Conservation (phyloP, 1,140 invertebrate genomes). For the Pogonus chalceus region DNA sequence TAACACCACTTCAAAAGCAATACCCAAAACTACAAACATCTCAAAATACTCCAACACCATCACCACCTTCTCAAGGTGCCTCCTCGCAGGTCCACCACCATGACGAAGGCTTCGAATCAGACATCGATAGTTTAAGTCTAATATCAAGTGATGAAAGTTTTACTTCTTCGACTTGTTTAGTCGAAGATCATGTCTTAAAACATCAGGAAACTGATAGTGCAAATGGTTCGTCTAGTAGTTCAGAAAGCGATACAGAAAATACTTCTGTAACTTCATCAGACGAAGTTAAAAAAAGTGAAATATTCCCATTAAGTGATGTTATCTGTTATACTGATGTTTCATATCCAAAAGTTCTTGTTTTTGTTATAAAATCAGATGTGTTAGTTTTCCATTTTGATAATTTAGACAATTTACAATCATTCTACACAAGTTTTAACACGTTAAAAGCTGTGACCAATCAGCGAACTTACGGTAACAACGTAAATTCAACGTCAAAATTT, state of each 20-base stretch:
- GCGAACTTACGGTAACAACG: conserved; percentile 23
- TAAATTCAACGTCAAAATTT: conserved; percentile 26
- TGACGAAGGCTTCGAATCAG: conserved; percentile 38
- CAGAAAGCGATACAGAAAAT: conserved; percentile 26
- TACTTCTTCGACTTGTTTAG: conserved; percentile 16
- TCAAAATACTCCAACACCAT: conserved; percentile 6
- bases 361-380: conserved; percentile 31
- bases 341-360: conserved; percentile 30
- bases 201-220: conserved; percentile 31
- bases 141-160: conserved; percentile 31
- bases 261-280: not conserved
- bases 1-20: conserved; percentile 17
- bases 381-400: conserved; percentile 33
- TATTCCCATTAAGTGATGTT: conserved; percentile 31
- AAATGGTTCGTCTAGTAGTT: conserved; percentile 32
- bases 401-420: conserved; percentile 23
- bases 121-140: conserved; percentile 32
- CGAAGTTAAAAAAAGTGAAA: conserved; percentile 15
- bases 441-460: conserved; percentile 31
- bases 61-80: not conserved
- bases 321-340: conserved; percentile 33
- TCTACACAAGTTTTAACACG: conserved; percentile 31
- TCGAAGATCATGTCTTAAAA: conserved; percentile 10
- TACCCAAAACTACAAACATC: conserved; percentile 8
- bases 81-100: conserved; percentile 8